Base-by-base conservation (phyloP, 2,797 vertebrate genomes). In the Crypturellus tataupa region DNA sequence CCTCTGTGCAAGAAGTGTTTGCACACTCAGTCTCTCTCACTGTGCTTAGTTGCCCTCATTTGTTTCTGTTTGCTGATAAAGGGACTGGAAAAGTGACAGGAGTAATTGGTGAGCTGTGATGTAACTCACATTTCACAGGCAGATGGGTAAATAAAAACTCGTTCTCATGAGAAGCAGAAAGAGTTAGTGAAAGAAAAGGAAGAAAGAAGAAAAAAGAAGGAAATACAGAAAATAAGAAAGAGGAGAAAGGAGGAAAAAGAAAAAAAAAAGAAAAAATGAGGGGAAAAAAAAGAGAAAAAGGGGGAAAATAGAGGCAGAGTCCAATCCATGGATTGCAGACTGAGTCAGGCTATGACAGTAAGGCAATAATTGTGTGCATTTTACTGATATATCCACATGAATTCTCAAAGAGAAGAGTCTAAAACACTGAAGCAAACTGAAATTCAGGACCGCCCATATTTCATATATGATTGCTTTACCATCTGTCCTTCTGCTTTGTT, bases 401-500 rank as follows among this genome's bases (percentile, higher is more conserved):
- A 94, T 77, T 91, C 71, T 87, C 93, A 29, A 85, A 71, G 89
- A 20, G 56, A 92, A 71, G 39, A 58, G 35, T 77, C 60, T 27
- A 80, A 93, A 93, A 91, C 82, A 86, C 60, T 21, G 65, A 89
- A 44, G 44, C 27, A 85, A 91, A 91, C 94, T 88, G 70, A 84
- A 96, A 96, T 88, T 80, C 80, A 86, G 75, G 91, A 81, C 62
- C 62, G 44, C 33, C 70, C 47, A 16, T 90, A 82, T 91, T 95
- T 95, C 84, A 39, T 69, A 40, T 84, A 42, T 94, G 64, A 94
- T 96, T 91, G 55, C 78, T 96, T 93, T 91, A 67, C 89, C 94
- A 90, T 95, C 80, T 96, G 92, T 87, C 71, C 31, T 37, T 37
- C 80, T 77, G 60, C 92, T 96, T 95, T 93, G 58, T 78, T 92